Evolutionary conservation across 2,113 vertebrate species (phyloP).

Genomic region (Struthidea cinerea): DNA sequence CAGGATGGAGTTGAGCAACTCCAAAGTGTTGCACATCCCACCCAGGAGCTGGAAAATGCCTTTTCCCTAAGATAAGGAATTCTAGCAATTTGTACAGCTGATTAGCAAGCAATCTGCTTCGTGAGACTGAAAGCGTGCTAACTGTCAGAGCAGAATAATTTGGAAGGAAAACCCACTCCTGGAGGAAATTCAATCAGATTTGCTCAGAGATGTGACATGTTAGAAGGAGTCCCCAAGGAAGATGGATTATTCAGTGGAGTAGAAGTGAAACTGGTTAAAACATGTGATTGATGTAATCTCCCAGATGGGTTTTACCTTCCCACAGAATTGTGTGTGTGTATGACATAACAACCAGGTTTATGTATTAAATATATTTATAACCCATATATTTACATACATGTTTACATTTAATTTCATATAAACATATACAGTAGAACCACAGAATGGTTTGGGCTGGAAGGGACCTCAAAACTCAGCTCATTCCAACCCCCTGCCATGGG

Average conservation of each 20-base stretch:
- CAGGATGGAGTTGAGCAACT: not conserved
- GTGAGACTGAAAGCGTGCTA: not conserved
- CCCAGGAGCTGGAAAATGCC: not conserved
- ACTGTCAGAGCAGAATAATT: not conserved
- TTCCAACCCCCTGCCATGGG: not conserved
- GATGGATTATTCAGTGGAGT: not conserved
- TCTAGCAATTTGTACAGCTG: not conserved
- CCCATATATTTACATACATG: not conserved
- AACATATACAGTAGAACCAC: not conserved
- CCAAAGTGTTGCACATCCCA: not conserved
- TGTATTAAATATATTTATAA: not conserved
- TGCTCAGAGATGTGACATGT: not conserved
- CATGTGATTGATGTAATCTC: not conserved
- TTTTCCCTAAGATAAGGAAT: not conserved
- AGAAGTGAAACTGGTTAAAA: not conserved
- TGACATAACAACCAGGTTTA: not conserved
- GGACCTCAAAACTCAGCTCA: not conserved
- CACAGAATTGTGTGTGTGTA: not conserved
- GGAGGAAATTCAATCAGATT: slow-evolving; percentile 5
- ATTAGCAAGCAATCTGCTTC: not conserved
- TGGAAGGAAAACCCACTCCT: not conserved
- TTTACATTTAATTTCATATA: not conserved
- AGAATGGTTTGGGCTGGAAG: not conserved
- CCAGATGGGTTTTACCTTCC: not conserved
- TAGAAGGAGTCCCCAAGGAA: not conserved